Base-by-base conservation (phyloP, 2,113 vertebrate species). In the Brevimyrus niger region DNA sequence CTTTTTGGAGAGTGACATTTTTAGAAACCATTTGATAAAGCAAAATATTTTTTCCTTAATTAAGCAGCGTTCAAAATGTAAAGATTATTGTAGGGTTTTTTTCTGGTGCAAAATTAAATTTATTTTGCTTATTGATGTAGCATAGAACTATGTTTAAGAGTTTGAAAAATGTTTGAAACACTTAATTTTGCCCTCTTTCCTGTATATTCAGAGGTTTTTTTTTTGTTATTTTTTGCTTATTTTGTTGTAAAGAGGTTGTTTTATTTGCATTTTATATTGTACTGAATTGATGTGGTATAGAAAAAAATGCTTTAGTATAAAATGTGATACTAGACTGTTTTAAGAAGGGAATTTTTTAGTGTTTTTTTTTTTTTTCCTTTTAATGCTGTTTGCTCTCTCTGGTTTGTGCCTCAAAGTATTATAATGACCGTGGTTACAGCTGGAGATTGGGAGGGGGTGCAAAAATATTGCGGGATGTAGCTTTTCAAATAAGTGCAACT, bases 21-120 rank as follows among this genome's bases (percentile, higher is more conserved):
- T 97, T 97, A 95, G 95, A 95, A 92, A 96, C 94, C 94, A 95
- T 97, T 97, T 97, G 95, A 97, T 96, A 96, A 95, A 69, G 94
- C 94, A 96, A 96, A 96, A 96, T 96, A 94, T 96, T 94, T 96
- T 87, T 91, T 96, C 94, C 94, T 96, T 94, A 94, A 94, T 95
- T 93, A 95, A 96, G 95, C 96, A 95, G 96, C 96, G 95, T 95
- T 96, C 95, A 27, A 95, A 95, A 96, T 96, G 96, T 95, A 95
- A 95, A 96, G 95, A 95, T 95, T 96, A 96, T 96, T 96, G 96
- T 96, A 96, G 95, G 94, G 92, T 95, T 96, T 96, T 97, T 91
- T 97, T 97, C 94, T 96, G 96, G 94, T 96, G 96, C 95, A 95
- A 53, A 94, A 96, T 95, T 95, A 95, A 95, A 96, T 96, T 97